Evolutionary conservation across 2,888 invertebrate genomes (phyloP).

Genomic region (Watsonalla cultraria): DNA sequence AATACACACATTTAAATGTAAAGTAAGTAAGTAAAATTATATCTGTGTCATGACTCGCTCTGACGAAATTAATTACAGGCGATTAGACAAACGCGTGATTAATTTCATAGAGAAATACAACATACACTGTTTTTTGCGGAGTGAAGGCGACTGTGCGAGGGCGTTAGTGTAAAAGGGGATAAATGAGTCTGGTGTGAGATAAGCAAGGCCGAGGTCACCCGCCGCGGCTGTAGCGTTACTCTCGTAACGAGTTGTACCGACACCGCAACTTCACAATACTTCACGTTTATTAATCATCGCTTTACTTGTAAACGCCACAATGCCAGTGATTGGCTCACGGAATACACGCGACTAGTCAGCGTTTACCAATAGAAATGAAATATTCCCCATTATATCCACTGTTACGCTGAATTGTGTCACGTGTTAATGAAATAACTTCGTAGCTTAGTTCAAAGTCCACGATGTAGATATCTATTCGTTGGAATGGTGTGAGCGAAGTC

Average conservation of each 20-base stretch:
- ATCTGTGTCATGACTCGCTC: too few species aligned
- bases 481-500: background rate
- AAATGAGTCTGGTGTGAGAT: conserved; percentile 47
- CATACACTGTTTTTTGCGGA: background rate
- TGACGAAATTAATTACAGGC: too few species aligned
- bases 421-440: background rate
- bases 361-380: background rate
- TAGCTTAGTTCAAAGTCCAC: background rate
- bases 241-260: conserved; percentile 6
- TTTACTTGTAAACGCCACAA: background rate
- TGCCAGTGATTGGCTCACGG: background rate
- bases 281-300: conserved; percentile 25
- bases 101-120: background rate
- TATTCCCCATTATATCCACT: background rate
- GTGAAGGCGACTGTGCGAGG: conserved; percentile 22
- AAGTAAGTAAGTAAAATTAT: too few species aligned
- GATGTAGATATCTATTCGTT: background rate
- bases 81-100: background rate
- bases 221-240: conserved; percentile 22
- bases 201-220: conserved; percentile 55
- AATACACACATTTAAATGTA: too few species aligned
- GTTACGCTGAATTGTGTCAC: background rate
- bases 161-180: conserved; percentile 32
- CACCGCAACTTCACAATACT: background rate
- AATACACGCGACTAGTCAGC: background rate